Base-by-base conservation (phyloP, 23 tunicate species). In the Trididemnum nubilum region DNA sequence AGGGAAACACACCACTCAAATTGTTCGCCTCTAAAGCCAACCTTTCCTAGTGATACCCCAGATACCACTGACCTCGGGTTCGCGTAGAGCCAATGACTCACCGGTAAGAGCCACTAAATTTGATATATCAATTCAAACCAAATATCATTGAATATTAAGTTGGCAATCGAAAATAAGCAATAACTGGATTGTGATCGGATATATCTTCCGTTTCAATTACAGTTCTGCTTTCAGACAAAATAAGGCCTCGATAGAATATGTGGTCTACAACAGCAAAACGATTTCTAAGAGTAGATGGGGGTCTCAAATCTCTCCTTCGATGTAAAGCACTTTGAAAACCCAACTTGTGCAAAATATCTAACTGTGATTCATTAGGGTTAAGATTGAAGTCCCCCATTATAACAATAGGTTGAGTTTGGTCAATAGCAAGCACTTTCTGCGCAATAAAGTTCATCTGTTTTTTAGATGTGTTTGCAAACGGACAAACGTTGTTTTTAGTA, bases 361-460 rank as follows among this genome's bases (percentile, higher is more conserved):
- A 72, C 36, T 92, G 86, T 22, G 85, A 51, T 58, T 92, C 92
- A 29, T 39, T 70, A 27, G 97, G 97, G 36, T 87, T 92, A 0
- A 86, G 30, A 63, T 92, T 92, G 36, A 92, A 83, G 63, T 92
- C 97, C 19, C 97, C 97, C 85, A 92, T 87, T 2, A 87, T 72
- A 37, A 92, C 71, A 23, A 83, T 85, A 12, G 97, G 97, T 21
- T 75, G 79, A 9, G 34, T n/a, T 5, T 33, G 33, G 21, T 71
- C 35, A 0, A 70, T 21, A 1, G n/a, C 25, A 3, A 34, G 40
- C 27, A 87, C 70, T 74, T 86, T 57, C 5, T 83, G 58, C 30
- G 72, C 84, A 9, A 92, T 9, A 29, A 83, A 82, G 25, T 87
- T 26, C 70, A 87, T 79, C 64, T 92, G 97, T 5, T 34, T 60